Percentiles rank a stretch among this genome's conserved stretches.
Evolutionary conservation across 1,140 invertebrate genomes (phyloP).

Genomic region (Cotesia chilonis): DNA sequence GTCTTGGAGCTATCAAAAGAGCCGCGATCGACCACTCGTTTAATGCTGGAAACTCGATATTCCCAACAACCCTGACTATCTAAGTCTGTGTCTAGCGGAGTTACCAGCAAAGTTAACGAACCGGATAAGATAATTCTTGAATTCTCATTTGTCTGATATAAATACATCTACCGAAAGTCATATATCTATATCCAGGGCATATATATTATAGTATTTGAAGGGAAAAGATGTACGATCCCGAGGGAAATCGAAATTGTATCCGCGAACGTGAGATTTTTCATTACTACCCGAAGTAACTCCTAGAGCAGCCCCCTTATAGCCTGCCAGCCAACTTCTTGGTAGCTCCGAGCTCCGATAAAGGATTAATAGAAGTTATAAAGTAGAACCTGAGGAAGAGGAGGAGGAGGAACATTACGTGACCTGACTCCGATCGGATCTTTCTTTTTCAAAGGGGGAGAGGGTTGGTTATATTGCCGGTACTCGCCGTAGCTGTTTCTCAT

Average conservation of each 20-base stretch:
- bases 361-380: slow-evolving; percentile 65
- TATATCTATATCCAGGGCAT: slow-evolving; percentile 18
- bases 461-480: slow-evolving; percentile 60
- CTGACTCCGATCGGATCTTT: slow-evolving; percentile 61
- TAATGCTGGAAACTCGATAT: slow-evolving; percentile 11
- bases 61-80: slow-evolving; percentile 2
- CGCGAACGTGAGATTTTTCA: slow-evolving; percentile 46
- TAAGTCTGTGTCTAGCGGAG: slow-evolving; percentile 3
- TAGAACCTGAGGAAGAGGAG: slow-evolving; percentile 59
- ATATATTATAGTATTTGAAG: slow-evolving; percentile 22
- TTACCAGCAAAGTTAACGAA: slow-evolving; percentile 24
- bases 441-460: slow-evolving; percentile 39
- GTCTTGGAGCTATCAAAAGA: background rate
- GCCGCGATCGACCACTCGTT: slow-evolving; percentile 1
- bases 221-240: slow-evolving; percentile 26
- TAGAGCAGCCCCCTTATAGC: slow-evolving; percentile 34
- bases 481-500: slow-evolving; percentile 57
- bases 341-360: slow-evolving; percentile 58
- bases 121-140: slow-evolving; percentile 32
- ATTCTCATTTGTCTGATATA: slow-evolving; percentile 43
- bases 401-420: slow-evolving; percentile 62
- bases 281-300: slow-evolving; percentile 36
- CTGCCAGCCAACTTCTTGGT: slow-evolving; percentile 45
- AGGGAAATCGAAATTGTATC: slow-evolving; percentile 41
- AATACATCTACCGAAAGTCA: slow-evolving; percentile 19